Conservation (phyloP, 1,140 invertebrate species). For the Heliconius nattereri region DNA sequence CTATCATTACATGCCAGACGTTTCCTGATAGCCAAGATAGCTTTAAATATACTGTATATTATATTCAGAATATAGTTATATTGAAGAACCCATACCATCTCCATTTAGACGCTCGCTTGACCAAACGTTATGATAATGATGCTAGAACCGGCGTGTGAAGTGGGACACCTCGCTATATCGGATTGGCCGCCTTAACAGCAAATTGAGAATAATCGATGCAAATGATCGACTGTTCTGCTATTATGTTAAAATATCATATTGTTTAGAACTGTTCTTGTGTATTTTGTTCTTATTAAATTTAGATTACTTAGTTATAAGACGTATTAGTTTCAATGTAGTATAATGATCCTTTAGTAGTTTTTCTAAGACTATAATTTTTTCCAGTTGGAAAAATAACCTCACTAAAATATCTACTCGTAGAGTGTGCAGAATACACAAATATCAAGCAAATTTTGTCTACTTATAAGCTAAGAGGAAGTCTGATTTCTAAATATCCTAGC, state of each 20-base stretch:
- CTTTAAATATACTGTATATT: neutral
- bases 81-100: neutral
- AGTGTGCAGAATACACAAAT: too few species aligned
- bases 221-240: slow-evolving; percentile 2
- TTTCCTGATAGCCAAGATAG: too few species aligned
- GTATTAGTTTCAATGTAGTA: neutral
- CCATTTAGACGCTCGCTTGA: neutral
- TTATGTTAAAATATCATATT: slow-evolving; percentile 5
- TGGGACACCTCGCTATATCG: slow-evolving; percentile 10
- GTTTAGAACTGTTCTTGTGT: neutral
- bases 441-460: too few species aligned
- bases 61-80: neutral
- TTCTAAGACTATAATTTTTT: too few species aligned
- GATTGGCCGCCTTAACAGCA: slow-evolving; percentile 12
- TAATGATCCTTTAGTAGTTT: too few species aligned
- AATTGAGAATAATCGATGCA: slow-evolving; percentile 13
- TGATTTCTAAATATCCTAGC: too few species aligned
- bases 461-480: too few species aligned
- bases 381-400: too few species aligned
- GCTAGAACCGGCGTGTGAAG: slow-evolving; percentile 12
- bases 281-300: neutral
- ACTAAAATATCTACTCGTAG: too few species aligned
- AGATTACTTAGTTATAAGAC: neutral
- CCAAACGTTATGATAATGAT: neutral
- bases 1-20: too few species aligned